These are phyloP conservation scores for Drosophila falleni DNA, from an alignment of 2,888 invertebrate species.

Conservation along the genomic window DNA sequence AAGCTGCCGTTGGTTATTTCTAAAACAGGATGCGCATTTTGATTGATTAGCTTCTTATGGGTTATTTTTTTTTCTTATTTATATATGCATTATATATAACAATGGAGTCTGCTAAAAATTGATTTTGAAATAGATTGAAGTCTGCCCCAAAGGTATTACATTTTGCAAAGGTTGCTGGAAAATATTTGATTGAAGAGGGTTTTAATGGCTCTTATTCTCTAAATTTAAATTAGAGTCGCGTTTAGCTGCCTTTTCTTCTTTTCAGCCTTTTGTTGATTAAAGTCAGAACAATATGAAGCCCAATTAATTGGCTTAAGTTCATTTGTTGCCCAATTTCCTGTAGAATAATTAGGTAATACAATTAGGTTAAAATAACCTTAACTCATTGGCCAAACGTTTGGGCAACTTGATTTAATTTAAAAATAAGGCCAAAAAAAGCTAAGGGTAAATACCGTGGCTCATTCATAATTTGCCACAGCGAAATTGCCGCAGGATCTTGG, in stretches of 20 bases:
- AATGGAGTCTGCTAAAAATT: slow-evolving; percentile 39
- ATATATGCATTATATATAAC: background rate
- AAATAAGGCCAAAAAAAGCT: slow-evolving; percentile 23
- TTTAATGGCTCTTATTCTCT: background rate
- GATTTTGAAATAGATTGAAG: slow-evolving; percentile 49
- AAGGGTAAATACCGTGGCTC: slow-evolving; percentile 28
- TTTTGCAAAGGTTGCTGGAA: slow-evolving; percentile 8
- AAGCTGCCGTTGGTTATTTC: slow-evolving; percentile 35
- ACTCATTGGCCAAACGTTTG: slow-evolving; percentile 32
- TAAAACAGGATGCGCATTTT: slow-evolving; percentile 51
- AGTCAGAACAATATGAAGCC: slow-evolving; percentile 7
- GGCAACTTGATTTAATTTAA: slow-evolving; percentile 57
- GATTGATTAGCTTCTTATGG: slow-evolving; percentile 59
- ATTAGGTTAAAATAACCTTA: slow-evolving; percentile 42
- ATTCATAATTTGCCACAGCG: slow-evolving; percentile 55
- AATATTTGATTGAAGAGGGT: slow-evolving; percentile 35
- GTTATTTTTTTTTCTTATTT: background rate
- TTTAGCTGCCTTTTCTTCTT: background rate
- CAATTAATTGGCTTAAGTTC: slow-evolving; percentile 34
- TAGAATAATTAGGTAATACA: slow-evolving; percentile 48
- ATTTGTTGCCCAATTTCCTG: slow-evolving; percentile 17
- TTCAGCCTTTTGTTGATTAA: slow-evolving; percentile 11
- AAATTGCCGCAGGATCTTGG: slow-evolving; percentile 32
- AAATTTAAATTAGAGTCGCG: slow-evolving; percentile 15
- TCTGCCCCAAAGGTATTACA: slow-evolving; percentile 13